A percentile compares a stretch with the other conserved stretches of the same genome.
These are phyloP conservation scores for Poeciliopsis infans DNA, from an alignment of 2,797 vertebrate genomes.

Conservation along the genomic window DNA sequence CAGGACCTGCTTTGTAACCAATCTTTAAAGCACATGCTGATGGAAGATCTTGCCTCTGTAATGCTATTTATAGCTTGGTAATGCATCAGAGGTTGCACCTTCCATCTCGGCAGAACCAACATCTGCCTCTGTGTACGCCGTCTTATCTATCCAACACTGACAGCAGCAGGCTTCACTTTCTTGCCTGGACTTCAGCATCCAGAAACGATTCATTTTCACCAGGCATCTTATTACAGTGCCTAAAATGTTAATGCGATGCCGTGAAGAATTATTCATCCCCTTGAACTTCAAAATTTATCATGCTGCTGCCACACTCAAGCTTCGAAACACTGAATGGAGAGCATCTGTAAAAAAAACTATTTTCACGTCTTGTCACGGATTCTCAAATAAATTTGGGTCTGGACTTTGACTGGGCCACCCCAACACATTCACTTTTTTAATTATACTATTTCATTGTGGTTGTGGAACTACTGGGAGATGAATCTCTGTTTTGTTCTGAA, in stretches of 20 bases:
- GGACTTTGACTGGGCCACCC: not conserved
- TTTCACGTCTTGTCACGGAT: not conserved
- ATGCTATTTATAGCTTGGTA: constrained; percentile 78
- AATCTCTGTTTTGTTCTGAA: not conserved
- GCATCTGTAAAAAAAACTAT: not conserved
- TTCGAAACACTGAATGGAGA: not conserved
- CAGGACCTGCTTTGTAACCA: constrained; percentile 65
- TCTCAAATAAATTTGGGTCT: not conserved
- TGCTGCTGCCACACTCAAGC: not conserved
- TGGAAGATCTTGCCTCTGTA: constrained; percentile 72
- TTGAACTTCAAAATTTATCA: not conserved
- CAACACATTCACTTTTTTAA: not conserved
- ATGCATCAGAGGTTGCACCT: constrained; percentile 78
- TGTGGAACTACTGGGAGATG: not conserved
- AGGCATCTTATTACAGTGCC: not conserved
- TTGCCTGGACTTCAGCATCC: not conserved
- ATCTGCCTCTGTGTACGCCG: constrained; percentile 68
- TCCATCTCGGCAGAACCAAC: constrained; percentile 72
- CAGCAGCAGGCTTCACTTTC: constrained; percentile 15
- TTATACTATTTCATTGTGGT: not conserved
- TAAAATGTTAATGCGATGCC: not conserved
- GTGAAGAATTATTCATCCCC: not conserved
- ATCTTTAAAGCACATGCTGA: constrained; percentile 75
- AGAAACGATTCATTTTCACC: not conserved
- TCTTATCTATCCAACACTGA: constrained; percentile 57